Evolutionary conservation across 1,140 invertebrate genomes (phyloP), one percentile per base, ranked within the genome.

Genomic region (Eumaeus atala): DNA sequence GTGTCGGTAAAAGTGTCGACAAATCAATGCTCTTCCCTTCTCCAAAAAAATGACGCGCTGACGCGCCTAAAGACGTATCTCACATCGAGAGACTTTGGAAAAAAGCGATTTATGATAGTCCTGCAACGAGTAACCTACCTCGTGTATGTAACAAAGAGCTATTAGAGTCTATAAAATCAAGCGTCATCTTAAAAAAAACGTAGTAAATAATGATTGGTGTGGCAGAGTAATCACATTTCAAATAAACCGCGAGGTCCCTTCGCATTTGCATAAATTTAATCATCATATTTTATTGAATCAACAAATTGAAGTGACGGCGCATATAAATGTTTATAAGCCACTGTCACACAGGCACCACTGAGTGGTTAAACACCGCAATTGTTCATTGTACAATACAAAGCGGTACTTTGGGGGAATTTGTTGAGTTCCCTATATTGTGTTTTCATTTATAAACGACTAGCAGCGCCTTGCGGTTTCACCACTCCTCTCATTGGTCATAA

Each of bases 241-340:
- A 44, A 16, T 14, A 9, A 40, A 8, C 12, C n/a, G 14, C 7
- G 14, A 9, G 2, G 6, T 16, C 40, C 40, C 16, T 9, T 14
- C 16, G 40, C 40, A 44, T 44, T 44, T 44, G 40, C 40, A 44
- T 44, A 28, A 28, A 28, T 44, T 44, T 44, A 44, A 44, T 44
- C 40, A 44, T 44, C 17, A 16, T 44, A 44, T 44, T 44, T 44
- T 16, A 44, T 44, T 17, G 40, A 44, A 44, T 44, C 40, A 44
- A 18, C 40, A 14, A 44, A 18, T 14, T 44, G 16, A 16, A 40
- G n/a, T 40, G 14, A n/a, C 1, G 14, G 38, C 38, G 6, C n/a
- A 40, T 14, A 40, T 40, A 16, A 44, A 44, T 44, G 16, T 44
- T 44, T 44, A 44, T 16, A 40, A n/a, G n/a, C n/a, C n/a, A 12